Evolutionary conservation across 2,888 invertebrate genomes (phyloP).

Genomic region (Gymnocheta viridis): DNA sequence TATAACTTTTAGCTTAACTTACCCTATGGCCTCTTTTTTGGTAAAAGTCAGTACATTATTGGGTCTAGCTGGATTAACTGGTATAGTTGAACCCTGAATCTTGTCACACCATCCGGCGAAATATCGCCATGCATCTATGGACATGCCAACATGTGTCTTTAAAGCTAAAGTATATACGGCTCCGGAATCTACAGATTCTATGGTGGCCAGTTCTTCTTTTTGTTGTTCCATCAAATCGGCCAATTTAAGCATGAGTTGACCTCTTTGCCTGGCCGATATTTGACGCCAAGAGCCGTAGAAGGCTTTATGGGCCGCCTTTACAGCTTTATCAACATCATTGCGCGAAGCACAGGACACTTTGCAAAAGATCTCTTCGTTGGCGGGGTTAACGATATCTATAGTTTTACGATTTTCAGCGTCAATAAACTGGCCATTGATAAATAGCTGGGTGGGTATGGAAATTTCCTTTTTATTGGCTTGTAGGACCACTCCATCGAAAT

Average conservation of each 20-base stretch:
- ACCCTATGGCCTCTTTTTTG: constrained; percentile 94
- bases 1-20: constrained; percentile 72
- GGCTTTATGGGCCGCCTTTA: constrained; percentile 92
- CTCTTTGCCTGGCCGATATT: constrained; percentile 95
- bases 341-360: constrained; percentile 88
- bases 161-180: constrained; percentile 98
- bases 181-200: constrained; percentile 96
- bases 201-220: constrained; percentile 96
- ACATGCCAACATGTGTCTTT: constrained; percentile 99
- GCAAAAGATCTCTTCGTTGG: constrained; percentile 91
- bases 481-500: constrained; percentile 89
- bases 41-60: constrained; percentile 95
- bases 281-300: constrained; percentile 97
- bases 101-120: constrained; percentile 99
- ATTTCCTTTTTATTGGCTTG: constrained; percentile 92
- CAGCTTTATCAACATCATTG: constrained; percentile 93
- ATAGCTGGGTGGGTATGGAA: constrained; percentile 93
- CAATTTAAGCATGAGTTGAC: constrained; percentile 90
- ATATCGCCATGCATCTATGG: constrained; percentile 97
- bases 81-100: constrained; percentile 95
- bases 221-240: constrained; percentile 97
- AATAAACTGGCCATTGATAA: constrained; percentile 95
- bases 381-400: constrained; percentile 90
- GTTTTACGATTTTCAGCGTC: constrained; percentile 87
- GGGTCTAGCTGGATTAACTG: constrained; percentile 95